Evolutionary conservation across 2,113 vertebrate genomes (phyloP).

Genomic region (Pelmatolapia mariae): DNA sequence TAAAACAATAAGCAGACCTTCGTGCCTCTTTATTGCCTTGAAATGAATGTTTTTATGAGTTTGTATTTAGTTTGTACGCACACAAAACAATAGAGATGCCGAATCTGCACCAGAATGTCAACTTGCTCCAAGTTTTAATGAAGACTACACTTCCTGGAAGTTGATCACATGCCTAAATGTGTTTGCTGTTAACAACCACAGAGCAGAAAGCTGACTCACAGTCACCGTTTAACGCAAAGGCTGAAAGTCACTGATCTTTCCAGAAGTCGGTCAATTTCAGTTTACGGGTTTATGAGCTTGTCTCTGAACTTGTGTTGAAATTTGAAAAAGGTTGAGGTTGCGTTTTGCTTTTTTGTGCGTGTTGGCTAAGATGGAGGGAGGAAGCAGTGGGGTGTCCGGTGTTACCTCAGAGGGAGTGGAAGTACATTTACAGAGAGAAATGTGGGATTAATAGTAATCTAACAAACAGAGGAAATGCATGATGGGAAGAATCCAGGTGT

Average conservation of each 20-base stretch:
- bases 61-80: background rate
- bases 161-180: background rate
- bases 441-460: slow-evolving; percentile 55
- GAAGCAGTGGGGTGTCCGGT: background rate
- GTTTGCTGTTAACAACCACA: background rate
- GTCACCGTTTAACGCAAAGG: background rate
- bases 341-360: background rate
- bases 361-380: background rate
- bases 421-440: slow-evolving; percentile 21
- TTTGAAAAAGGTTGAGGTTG: slow-evolving; percentile 18
- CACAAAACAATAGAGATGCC: background rate
- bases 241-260: background rate
- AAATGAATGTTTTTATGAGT: background rate
- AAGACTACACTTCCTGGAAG: background rate
- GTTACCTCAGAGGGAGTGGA: slow-evolving; percentile 7
- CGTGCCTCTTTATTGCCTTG: background rate
- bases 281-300: background rate
- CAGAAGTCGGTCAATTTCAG: background rate
- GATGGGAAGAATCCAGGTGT: slow-evolving; percentile 29
- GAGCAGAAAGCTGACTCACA: background rate
- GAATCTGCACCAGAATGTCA: background rate
- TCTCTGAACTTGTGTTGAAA: background rate
- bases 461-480: slow-evolving; percentile 52
- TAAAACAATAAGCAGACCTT: background rate
- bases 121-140: background rate